phyloP scores from a whole-genome alignment of 2,888 invertebrate species.

The Ferdinandea cuprea region DNA sequence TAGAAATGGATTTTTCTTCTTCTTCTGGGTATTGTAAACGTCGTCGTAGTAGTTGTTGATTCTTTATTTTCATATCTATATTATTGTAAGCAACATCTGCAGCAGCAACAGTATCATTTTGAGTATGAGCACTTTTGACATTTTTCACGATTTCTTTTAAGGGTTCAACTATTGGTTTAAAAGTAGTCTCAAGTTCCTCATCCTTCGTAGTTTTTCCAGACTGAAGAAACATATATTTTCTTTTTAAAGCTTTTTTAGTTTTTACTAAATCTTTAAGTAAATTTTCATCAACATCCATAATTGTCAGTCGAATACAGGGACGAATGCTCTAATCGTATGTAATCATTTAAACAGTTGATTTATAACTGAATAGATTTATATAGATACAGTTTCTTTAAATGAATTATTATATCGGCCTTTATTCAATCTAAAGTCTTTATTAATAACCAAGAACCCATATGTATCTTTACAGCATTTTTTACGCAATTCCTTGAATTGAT shows the following conservation, averaged over 20 bases:
- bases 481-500: slow-evolving; percentile 77
- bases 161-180: too few species aligned
- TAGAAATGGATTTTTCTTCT: too few species aligned
- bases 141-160: background rate
- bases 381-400: too few species aligned
- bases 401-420: slow-evolving; percentile 77
- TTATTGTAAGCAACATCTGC: too few species aligned
- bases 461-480: slow-evolving; percentile 77
- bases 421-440: slow-evolving; percentile 76
- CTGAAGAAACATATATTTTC: slow-evolving; percentile 25
- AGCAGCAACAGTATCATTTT: background rate
- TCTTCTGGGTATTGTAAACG: too few species aligned
- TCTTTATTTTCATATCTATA: too few species aligned
- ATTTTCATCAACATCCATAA: slow-evolving; percentile 20
- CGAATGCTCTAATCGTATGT: too few species aligned
- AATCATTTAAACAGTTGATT: too few species aligned
- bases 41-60: too few species aligned
- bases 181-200: too few species aligned
- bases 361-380: too few species aligned
- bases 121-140: slow-evolving; percentile 11
- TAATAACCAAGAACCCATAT: slow-evolving; percentile 77
- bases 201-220: slow-evolving; percentile 8
- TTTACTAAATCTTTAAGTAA: slow-evolving; percentile 38
- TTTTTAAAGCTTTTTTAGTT: slow-evolving; percentile 16
- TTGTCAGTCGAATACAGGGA: too few species aligned